Evolutionary conservation across 2,797 vertebrate species (phyloP), one percentile per base, ranked within the genome.

Genomic region (Enteromius fasciolatus): DNA sequence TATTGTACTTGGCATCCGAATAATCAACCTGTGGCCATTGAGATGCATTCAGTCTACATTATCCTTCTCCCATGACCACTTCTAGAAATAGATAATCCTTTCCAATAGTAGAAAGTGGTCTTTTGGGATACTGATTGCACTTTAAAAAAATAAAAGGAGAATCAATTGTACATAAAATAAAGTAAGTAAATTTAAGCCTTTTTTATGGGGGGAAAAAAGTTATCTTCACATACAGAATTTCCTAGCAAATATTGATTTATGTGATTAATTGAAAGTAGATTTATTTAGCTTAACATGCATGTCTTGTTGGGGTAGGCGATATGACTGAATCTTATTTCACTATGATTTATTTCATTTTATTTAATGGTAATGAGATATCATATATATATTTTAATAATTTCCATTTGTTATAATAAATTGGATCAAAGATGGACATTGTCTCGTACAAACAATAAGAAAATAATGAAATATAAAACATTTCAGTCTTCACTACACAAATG

Each of bases 41-140:
- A 75, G 64, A 84, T 68, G 23, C 28, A 11, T 15, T 74, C 12
- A 3, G 15, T 20, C n/a, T 63, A 31, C 48, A 74, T 86, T 9
- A 36, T 69, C 8, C 5, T 76, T 46, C 23, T 76, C 12, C 5
- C 28, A 12, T 33, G 52, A 54, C 12, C 36, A n/a, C 17, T 61
- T 54, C 15, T 52, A 67, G 33, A 44, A 39, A 66, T 54, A 44
- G 23, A 28, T 41, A 46, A 73, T 76, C 23, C 12, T 57, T 15
- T 54, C 15, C 44, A 9, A 54, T n/a, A 31, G 6, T 28, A 31
- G 15, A n/a, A 61, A 46, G 18, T 12, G 46, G 28, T 2, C 7
- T 66, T 59, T 20, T 5, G 25, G 48, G 23, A 28, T 44, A 54
- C 54, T 41, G 6, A 75, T 33, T 44, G 20, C 8, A 31, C 20